Evolutionary conservation across 2,113 vertebrate species (phyloP).

Genomic region (Papio anubis): DNA sequence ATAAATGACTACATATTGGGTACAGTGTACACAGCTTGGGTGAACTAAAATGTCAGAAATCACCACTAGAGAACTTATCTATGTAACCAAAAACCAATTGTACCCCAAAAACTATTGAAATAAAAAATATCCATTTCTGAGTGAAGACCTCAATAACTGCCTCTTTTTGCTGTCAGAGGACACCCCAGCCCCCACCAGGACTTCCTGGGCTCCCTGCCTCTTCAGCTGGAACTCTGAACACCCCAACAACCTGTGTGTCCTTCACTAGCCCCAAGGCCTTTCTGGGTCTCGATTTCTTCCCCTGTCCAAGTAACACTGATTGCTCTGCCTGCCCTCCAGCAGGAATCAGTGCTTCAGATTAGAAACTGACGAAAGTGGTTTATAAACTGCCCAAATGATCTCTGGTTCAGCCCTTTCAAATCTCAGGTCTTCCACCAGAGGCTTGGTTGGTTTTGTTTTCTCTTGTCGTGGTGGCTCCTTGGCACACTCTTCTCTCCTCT

Average conservation of each 20-base stretch:
- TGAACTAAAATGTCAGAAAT: too few relatives aligned
- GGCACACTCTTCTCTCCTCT: constrained; percentile 23
- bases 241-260: background rate
- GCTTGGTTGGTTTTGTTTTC: background rate
- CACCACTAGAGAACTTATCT: too few relatives aligned
- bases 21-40: too few relatives aligned
- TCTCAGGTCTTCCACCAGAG: background rate
- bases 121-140: background rate
- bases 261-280: background rate
- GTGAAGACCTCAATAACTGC: fast-evolving
- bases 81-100: too few relatives aligned
- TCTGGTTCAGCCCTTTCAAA: constrained; percentile 28
- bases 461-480: constrained; percentile 50
- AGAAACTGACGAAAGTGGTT: background rate
- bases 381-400: background rate
- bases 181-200: background rate
- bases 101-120: too few relatives aligned
- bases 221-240: background rate
- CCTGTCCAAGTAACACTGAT: background rate
- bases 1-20: too few relatives aligned
- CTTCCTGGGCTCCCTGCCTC: background rate
- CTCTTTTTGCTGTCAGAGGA: background rate
- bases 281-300: background rate
- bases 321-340: background rate
- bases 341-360: background rate